phyloP scores from a whole-genome alignment of 1,140 invertebrate genomes.

The Listronotus oregonensis region DNA sequence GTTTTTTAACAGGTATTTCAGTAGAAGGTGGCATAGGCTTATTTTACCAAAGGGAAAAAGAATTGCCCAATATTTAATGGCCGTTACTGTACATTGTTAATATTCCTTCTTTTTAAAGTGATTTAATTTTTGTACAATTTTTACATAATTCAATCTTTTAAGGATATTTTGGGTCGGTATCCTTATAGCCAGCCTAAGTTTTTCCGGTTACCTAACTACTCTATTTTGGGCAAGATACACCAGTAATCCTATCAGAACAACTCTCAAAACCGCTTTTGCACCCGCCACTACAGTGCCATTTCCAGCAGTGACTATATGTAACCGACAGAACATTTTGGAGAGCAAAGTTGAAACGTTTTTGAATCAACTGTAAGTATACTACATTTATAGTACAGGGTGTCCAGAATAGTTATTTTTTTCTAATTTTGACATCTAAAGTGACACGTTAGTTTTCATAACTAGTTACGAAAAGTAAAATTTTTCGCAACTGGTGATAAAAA shows the following conservation, averaged over 20 bases:
- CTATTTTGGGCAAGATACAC: slow-evolving; percentile 16
- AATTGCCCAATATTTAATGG: too few relatives aligned
- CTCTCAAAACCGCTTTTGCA: slow-evolving; percentile 2
- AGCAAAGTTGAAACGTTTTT: slow-evolving; percentile 4
- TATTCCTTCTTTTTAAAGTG: too few relatives aligned
- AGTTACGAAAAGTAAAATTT: too few relatives aligned
- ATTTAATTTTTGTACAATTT: too few relatives aligned
- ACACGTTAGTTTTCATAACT: too few relatives aligned
- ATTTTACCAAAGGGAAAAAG: too few relatives aligned
- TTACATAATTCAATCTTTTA: neutral
- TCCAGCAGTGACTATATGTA: slow-evolving; percentile 18
- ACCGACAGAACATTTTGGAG: neutral
- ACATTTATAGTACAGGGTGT: neutral
- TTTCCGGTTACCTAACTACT: slow-evolving; percentile 2
- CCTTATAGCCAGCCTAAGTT: neutral
- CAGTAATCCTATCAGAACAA: slow-evolving; percentile 10
- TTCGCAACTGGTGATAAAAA: too few relatives aligned
- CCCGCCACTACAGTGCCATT: neutral
- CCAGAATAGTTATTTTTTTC: too few relatives aligned
- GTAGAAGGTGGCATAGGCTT: too few relatives aligned
- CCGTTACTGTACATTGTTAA: too few relatives aligned
- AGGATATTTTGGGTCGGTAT: slow-evolving; percentile 8
- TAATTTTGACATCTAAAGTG: too few relatives aligned
- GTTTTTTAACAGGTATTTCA: too few relatives aligned
- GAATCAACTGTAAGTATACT: slow-evolving; percentile 5